Base-by-base conservation (phyloP, 2,113 vertebrate species). In the Pluvialis apricaria region DNA sequence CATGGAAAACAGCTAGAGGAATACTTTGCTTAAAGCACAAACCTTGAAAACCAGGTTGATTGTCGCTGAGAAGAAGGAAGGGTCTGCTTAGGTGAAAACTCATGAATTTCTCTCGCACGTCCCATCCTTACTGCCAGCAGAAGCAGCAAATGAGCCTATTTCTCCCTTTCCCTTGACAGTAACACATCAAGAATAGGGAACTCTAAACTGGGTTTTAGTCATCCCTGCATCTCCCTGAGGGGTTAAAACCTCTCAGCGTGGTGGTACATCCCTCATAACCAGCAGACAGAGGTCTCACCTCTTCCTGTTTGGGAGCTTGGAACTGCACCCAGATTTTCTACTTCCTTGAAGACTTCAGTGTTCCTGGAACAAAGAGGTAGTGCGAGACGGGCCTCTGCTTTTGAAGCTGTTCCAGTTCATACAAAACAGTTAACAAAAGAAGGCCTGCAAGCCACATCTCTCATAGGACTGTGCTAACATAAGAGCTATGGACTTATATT, bases 321-420 rank as follows among this genome's bases (percentile, higher is more conserved):
- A 88, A 66, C 20, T 51, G 29, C 42, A 38, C 6, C 8, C 42
- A 75, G n/a, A 29, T 78, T 95, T 88, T 82, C 42, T 89, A 11
- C 13, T 81, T 70, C 55, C 54, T 75, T 88, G 42, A 62, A 86
- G 32, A 55, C 51, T 66, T 69, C 31, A 10, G 14, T 49, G 26
- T 66, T 95, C 38, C 65, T 91, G 88, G n/a, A 92, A 95, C 72
- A 92, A 81, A 1, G 8, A 15, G 69, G 20, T 34, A 19, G 31
- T n/a, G 60, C 8, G 4, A 71, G 60, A 51, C 6, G 28, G 24
- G 64, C 6, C 55, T 77, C 51, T 79, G 69, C 47, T 89, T 96
- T 86, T 96, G 91, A 71, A 96, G 82, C 29, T 68, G 29, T 82
- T 94, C 91, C 93, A 92, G 47, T 38, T 91, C 69, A 25, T 42